Conservation (phyloP, 2,797 vertebrate species). For the Masticophis lateralis region DNA sequence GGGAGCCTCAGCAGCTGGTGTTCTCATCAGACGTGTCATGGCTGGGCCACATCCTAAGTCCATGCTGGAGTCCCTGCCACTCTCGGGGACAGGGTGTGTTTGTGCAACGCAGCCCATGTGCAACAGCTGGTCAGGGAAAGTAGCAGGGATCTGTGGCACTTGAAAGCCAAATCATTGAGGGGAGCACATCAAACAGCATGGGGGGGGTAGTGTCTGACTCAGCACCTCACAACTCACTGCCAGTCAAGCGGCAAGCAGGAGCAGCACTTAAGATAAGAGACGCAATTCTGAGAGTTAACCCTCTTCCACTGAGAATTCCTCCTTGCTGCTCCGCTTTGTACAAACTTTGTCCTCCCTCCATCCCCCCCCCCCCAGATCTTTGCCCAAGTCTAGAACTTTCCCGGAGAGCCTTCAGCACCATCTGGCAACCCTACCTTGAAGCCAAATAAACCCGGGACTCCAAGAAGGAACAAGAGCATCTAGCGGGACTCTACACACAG, state of each 20-base stretch:
- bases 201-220: neutral
- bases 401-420: neutral
- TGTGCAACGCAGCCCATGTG: neutral
- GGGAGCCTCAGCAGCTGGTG: neutral
- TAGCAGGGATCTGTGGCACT: neutral
- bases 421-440: neutral
- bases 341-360: neutral
- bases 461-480: neutral
- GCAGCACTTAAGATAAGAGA: neutral
- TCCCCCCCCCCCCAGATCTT: neutral
- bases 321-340: neutral
- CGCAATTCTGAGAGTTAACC: neutral
- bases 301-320: neutral
- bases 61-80: neutral
- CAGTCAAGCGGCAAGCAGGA: neutral
- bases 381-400: neutral
- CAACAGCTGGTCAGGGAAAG: neutral
- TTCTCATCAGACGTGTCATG: neutral
- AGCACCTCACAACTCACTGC: neutral
- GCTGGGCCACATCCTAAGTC: neutral
- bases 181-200: neutral
- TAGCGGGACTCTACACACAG: neutral
- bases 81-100: accelerated
- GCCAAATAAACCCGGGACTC: neutral
- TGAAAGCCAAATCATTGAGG: neutral